Conservation (phyloP, 2,888 invertebrate species). For the Spialia ferax region DNA sequence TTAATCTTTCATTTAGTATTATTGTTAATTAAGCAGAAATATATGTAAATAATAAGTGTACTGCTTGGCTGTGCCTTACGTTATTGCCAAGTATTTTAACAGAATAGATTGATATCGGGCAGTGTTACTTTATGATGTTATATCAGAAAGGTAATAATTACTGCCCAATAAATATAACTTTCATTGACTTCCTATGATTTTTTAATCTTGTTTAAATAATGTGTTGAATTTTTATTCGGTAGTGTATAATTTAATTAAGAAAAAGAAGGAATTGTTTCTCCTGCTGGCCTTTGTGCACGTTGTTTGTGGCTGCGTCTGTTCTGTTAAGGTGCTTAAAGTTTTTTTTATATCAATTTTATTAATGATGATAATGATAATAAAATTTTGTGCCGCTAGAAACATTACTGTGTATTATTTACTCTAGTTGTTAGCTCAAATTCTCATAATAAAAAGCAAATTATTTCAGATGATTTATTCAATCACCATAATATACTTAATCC, state of each 20-base stretch:
- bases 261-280: too few species aligned
- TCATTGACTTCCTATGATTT: too few species aligned
- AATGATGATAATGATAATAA: neutral
- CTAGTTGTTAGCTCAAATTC: neutral
- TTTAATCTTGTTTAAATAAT: too few species aligned
- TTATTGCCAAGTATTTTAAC: neutral
- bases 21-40: neutral
- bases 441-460: slow-evolving; percentile 45
- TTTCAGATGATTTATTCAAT: slow-evolving; percentile 78
- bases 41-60: slow-evolving; percentile 15
- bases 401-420: neutral
- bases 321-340: too few species aligned
- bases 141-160: too few species aligned
- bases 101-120: neutral
- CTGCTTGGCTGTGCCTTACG: slow-evolving; percentile 69
- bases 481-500: slow-evolving; percentile 75
- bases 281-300: too few species aligned
- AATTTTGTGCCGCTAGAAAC: neutral
- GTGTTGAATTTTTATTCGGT: too few species aligned
- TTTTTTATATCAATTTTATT: too few species aligned
- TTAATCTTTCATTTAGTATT: neutral
- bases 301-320: too few species aligned
- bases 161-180: too few species aligned
- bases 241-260: too few species aligned
- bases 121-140: too few species aligned